Evolutionary conservation across 2,797 vertebrate species (phyloP).

Genomic region (Gambelia wislizenii): DNA sequence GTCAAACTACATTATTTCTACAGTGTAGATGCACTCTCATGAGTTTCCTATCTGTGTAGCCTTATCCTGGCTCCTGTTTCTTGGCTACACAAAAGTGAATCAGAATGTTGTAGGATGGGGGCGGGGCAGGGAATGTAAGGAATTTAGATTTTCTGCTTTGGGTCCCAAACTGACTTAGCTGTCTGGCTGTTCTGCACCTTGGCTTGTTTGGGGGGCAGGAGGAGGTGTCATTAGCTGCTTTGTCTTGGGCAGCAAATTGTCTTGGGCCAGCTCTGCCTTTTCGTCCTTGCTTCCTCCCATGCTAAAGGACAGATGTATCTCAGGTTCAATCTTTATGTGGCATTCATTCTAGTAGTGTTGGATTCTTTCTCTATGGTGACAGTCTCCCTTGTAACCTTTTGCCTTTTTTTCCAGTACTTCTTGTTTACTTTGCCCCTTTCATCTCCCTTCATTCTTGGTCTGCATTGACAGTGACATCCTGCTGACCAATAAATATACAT

Average conservation of each 20-base stretch:
- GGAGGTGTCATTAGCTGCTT: background rate
- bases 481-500: background rate
- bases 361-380: background rate
- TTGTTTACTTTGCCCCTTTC: rapidly evolving
- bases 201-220: background rate
- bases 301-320: background rate
- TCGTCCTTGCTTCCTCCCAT: background rate
- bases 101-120: background rate
- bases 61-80: background rate
- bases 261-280: background rate
- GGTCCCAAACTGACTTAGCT: background rate
- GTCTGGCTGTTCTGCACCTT: background rate
- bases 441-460: background rate
- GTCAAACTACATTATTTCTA: too few species aligned
- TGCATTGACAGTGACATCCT: background rate
- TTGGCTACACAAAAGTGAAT: background rate
- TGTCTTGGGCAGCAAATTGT: background rate
- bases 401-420: background rate
- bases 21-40: too few species aligned
- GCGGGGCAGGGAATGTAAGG: background rate
- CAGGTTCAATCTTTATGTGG: background rate
- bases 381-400: background rate
- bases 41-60: background rate
- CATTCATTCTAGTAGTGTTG: background rate
- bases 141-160: background rate